Evolutionary conservation across 2,797 vertebrate genomes (phyloP).

Genomic region (Smutsia gigantea): DNA sequence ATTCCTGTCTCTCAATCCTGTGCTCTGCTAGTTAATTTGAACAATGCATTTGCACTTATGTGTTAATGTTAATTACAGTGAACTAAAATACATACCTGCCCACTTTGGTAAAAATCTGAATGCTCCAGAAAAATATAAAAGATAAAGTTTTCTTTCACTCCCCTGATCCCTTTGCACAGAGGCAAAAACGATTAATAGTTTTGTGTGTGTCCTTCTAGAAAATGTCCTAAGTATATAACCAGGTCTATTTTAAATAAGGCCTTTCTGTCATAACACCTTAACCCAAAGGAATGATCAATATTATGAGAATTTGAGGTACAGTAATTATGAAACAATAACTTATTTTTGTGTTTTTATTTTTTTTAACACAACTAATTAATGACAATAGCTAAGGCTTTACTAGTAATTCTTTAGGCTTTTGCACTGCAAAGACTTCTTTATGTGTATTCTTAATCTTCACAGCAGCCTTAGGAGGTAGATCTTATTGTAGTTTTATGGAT

Average conservation of each 20-base stretch:
- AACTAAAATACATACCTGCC: not conserved
- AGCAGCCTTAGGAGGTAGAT: not conserved
- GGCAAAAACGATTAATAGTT: not conserved
- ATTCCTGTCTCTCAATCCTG: not conserved
- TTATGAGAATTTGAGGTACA: not conserved
- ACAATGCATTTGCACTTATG: not conserved
- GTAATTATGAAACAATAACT: not conserved
- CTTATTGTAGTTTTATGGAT: not conserved
- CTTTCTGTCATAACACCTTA: not conserved
- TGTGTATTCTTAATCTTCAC: not conserved
- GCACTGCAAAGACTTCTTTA: not conserved
- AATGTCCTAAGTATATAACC: not conserved
- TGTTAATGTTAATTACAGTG: not conserved
- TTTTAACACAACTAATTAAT: not conserved
- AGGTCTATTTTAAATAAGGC: not conserved
- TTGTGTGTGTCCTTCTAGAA: not conserved
- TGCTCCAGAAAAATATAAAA: not conserved
- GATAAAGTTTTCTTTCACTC: not conserved
- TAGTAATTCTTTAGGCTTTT: not conserved
- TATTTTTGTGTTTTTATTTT: not conserved
- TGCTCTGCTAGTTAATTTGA: not conserved
- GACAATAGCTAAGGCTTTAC: not conserved
- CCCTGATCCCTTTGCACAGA: not conserved
- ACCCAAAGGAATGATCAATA: not conserved
- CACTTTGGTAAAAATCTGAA: not conserved